Conservation (phyloP, 2,888 invertebrate species). For the Schrankia costaestrigalis region DNA sequence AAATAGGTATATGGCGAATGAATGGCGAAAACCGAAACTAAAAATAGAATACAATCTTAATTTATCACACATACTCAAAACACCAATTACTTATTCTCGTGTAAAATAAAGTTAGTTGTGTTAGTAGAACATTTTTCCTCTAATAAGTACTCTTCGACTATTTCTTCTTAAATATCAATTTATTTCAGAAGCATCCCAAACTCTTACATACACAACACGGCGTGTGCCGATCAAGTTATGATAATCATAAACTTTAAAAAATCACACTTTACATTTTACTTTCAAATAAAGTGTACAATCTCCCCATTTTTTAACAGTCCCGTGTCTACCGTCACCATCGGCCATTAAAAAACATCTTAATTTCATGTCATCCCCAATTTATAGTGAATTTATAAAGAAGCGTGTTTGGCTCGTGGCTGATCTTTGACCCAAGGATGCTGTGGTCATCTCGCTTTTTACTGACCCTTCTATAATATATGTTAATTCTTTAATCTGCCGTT, state of each 20-base stretch:
- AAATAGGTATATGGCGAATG: no score
- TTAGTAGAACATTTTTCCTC: no score
- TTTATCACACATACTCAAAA: no score
- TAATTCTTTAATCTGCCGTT: constrained; percentile 24
- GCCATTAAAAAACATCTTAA: constrained; percentile 34
- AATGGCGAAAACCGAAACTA: no score
- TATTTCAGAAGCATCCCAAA: neutral
- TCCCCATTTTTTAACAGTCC: constrained; percentile 31
- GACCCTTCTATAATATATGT: constrained; percentile 30
- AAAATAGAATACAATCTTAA: no score
- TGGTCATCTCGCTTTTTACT: constrained; percentile 30
- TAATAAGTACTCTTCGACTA: no score
- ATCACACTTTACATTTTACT: constrained; percentile 29
- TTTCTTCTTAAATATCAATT: no score
- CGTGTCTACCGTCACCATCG: constrained; percentile 36
- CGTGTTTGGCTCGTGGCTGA: constrained; percentile 34
- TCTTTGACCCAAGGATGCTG: constrained; percentile 36
- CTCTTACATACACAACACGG: constrained; percentile 10
- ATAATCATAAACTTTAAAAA: constrained; percentile 21
- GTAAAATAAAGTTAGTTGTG: no score
- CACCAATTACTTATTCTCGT: no score
- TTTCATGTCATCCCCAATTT: constrained; percentile 31
- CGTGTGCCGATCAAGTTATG: constrained; percentile 27
- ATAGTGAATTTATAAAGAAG: constrained; percentile 35
- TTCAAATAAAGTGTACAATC: constrained; percentile 20